These are phyloP conservation scores for Periparus ater DNA, from an alignment of 2,797 vertebrate species.

Conservation along the genomic window DNA sequence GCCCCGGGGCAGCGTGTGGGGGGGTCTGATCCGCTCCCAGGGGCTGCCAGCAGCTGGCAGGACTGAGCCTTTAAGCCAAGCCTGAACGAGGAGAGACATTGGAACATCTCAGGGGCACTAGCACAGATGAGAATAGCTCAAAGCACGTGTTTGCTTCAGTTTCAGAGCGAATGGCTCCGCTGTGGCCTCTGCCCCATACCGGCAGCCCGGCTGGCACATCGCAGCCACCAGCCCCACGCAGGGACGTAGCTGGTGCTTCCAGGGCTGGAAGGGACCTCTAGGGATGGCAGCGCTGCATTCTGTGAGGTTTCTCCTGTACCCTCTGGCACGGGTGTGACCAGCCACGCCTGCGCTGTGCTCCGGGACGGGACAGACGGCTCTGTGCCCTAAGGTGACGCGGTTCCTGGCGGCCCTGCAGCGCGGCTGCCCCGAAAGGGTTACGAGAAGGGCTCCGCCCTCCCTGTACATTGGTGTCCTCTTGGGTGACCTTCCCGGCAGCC, in stretches of 20 bases:
- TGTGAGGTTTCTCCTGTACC: not conserved
- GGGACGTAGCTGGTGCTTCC: not conserved
- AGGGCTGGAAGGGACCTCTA: not conserved
- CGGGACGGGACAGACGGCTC: not conserved
- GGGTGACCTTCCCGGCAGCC: conserved; percentile 42
- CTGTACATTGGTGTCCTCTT: not conserved
- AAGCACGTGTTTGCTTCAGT: not conserved
- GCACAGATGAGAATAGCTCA: not conserved
- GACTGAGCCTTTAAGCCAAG: not conserved
- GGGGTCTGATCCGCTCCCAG: not conserved
- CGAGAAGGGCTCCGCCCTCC: not conserved
- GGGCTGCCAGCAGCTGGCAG: not conserved
- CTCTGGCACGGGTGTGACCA: not conserved
- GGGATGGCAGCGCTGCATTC: not conserved
- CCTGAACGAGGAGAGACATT: not conserved
- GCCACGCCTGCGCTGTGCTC: not conserved
- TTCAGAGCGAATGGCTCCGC: accelerated
- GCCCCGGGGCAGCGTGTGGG: not conserved
- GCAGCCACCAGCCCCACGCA: not conserved
- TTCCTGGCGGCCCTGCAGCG: accelerated
- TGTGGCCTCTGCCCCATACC: not conserved
- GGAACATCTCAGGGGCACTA: not conserved
- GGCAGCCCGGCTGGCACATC: not conserved
- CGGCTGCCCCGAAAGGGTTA: not conserved
- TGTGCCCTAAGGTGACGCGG: accelerated